Conservation (phyloP, 1,140 invertebrate genomes). For the Bombus terrestris region DNA sequence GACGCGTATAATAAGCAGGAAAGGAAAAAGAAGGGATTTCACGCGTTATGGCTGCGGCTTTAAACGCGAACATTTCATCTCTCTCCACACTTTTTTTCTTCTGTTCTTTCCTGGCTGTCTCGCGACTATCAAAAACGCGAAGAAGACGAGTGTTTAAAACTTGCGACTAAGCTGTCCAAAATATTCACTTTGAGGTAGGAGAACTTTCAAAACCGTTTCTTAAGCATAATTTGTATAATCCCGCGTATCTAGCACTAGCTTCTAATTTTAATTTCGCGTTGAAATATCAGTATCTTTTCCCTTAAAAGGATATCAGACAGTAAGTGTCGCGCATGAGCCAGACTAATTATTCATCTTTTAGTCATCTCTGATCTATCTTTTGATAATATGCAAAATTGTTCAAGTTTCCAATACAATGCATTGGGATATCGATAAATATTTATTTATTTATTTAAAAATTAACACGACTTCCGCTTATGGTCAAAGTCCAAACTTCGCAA, state of each 20-base stretch:
- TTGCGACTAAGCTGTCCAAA: neutral
- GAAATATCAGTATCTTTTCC: neutral
- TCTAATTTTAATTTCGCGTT: neutral
- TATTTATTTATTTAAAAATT: no score
- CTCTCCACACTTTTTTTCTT: slow-evolving; percentile 32
- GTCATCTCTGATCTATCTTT: no score
- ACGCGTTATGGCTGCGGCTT: slow-evolving; percentile 26
- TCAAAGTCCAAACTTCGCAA: no score
- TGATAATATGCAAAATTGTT: no score
- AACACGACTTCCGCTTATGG: no score
- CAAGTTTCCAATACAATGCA: no score
- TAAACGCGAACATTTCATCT: slow-evolving; percentile 36
- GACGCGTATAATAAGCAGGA: slow-evolving; percentile 7
- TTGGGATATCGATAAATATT: no score
- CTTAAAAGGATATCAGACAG: neutral
- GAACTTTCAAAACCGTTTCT: neutral
- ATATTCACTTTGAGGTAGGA: neutral
- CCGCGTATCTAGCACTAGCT: fast-evolving
- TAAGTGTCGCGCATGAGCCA: no score
- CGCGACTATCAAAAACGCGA: slow-evolving; percentile 31
- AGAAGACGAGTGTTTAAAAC: slow-evolving; percentile 15
- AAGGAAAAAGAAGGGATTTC: slow-evolving; percentile 37
- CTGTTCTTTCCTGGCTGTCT: slow-evolving; percentile 10
- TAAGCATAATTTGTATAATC: neutral
- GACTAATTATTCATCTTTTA: no score